Percentiles rank a stretch among this genome's conserved stretches.
phyloP scores from a whole-genome alignment of 2,888 invertebrate genomes.

The Sepioteuthis lessoniana region DNA sequence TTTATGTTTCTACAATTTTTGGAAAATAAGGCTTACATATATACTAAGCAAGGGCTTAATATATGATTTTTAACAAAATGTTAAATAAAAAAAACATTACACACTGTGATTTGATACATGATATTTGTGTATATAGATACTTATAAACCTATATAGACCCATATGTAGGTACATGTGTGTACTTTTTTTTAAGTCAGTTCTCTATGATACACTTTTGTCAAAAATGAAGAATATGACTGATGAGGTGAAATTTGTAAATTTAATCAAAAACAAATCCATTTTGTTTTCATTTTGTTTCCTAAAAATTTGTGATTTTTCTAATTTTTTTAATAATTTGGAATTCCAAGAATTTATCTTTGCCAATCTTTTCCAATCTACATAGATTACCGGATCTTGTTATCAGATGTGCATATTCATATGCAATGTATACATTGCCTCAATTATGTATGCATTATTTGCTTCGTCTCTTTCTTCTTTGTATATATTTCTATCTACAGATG shows the following conservation, averaged over 20 bases:
- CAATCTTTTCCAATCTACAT: not conserved
- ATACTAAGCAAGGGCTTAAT: too few relatives aligned
- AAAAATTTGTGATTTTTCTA: not conserved
- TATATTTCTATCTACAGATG: constrained; percentile 3
- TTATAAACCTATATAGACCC: not conserved
- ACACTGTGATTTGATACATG: not conserved
- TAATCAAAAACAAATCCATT: too few relatives aligned
- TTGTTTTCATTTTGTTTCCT: too few relatives aligned
- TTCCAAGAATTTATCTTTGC: not conserved
- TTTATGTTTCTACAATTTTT: too few relatives aligned
- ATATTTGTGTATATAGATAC: not conserved
- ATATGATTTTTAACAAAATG: constrained; percentile 6
- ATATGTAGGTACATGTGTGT: not conserved
- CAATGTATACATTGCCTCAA: not conserved
- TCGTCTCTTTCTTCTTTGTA: not conserved
- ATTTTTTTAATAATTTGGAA: not conserved
- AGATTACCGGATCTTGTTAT: not conserved
- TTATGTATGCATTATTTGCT: not conserved
- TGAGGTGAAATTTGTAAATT: not conserved
- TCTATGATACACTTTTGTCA: not conserved
- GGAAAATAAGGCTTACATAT: too few relatives aligned
- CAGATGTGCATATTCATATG: not conserved
- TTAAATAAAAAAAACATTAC: not conserved
- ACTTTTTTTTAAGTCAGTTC: not conserved
- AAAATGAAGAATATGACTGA: not conserved